Base-by-base conservation (phyloP, 2,888 invertebrate genomes). In the Nesidiocoris tenuis region DNA sequence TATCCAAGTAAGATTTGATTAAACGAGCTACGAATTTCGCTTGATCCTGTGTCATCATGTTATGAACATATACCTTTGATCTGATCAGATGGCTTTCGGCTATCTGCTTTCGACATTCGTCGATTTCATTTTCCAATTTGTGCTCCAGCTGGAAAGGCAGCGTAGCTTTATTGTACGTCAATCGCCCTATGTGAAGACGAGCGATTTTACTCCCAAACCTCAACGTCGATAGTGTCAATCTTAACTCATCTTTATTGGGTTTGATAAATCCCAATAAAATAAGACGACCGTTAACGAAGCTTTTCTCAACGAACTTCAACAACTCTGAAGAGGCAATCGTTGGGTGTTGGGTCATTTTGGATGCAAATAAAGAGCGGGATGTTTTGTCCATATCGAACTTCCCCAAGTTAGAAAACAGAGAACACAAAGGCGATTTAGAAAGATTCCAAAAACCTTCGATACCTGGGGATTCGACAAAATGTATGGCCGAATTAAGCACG, bases 131-230 rank as follows among this genome's bases (percentile, higher is more conserved):
- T 61, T 72, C 25, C 39, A 72, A 19, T 16, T 19, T 61, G 19
- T 19, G 39, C 9, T 22, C 39, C 12, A 54, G n/a, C 9, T 39
- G 72, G 25, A 54, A 17, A 39, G 72, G 17, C 7, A 61, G 19
- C 21, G 23, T 54, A 12, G 21, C 12, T 57, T 63, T 61, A 39
- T 72, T 55, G 19, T 18, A 18, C 17, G 54, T 54, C 19, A 72
- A 57, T n/a, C 7, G 19, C 0, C 72, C 72, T n/a, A 21, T 24
- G 39, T 72, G 72, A 16, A 72, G 21, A 54, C 72, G 39, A 39
- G 72, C 63, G 7, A 72, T 61, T 72, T 72, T 72, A 66, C 74
- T 24, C 9, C 74, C 74, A 24, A 66, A 75, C 24, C 66, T 65
- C 39, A 75, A 59, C 1, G 74, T 66, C 16, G 66, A 75, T 57